phyloP scores from a whole-genome alignment of 2,113 vertebrate genomes.

The Grantiella picta region DNA sequence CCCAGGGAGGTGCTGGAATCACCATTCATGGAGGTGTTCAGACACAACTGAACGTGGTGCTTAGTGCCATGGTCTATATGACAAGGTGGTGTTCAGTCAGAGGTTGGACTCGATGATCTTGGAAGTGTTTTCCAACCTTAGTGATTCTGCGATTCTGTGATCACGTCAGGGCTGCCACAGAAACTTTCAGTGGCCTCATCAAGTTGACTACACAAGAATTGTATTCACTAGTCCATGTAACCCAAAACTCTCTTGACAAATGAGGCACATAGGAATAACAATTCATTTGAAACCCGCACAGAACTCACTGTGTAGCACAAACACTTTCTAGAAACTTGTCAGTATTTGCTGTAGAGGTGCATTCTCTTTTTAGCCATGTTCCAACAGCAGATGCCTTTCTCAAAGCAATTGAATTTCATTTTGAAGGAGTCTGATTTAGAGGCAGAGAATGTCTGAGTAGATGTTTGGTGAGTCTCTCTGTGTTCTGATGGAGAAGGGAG shows the following conservation, averaged over 20 bases:
- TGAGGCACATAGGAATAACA: not conserved
- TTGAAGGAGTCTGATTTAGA: not conserved
- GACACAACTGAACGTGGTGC: not conserved
- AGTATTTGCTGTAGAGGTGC: not conserved
- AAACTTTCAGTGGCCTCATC: not conserved
- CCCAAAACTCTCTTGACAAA: not conserved
- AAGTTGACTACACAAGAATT: not conserved
- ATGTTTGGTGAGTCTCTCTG: not conserved
- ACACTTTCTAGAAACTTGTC: not conserved
- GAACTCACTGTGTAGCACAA: not conserved
- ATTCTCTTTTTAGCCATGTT: not conserved
- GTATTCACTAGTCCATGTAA: not conserved
- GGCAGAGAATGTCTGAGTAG: fast-evolving
- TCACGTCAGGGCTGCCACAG: not conserved
- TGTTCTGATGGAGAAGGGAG: not conserved
- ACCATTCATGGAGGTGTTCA: not conserved
- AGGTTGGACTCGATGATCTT: not conserved
- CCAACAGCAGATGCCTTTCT: not conserved
- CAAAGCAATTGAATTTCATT: not conserved
- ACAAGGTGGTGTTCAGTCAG: not conserved
- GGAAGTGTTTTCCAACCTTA: not conserved
- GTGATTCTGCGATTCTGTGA: not conserved
- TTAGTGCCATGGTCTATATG: not conserved
- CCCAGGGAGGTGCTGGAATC: not conserved
- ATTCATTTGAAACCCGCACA: not conserved